Percentiles rank a stretch among this genome's conserved stretches.
Conservation (phyloP, 2,113 vertebrate species). For the Rhadina sibilatrix region DNA sequence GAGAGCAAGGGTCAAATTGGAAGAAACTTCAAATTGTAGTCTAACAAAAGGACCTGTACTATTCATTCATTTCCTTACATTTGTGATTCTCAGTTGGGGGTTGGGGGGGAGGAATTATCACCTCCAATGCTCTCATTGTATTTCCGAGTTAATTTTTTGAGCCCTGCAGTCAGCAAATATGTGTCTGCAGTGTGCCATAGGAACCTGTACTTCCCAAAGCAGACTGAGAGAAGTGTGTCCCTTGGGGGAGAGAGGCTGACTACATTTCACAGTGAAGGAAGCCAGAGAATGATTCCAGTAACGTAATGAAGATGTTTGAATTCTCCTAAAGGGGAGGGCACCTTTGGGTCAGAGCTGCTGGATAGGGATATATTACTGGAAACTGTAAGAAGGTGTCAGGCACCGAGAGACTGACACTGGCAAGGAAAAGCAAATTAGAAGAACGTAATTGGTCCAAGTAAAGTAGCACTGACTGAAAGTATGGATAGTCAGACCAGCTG, state of each 20-base stretch:
- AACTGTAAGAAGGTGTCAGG: not conserved
- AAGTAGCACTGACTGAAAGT: not conserved
- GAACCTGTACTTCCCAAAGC: not conserved
- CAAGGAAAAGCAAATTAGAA: not conserved
- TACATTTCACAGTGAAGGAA: not conserved
- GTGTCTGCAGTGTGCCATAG: not conserved
- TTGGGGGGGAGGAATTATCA: not conserved
- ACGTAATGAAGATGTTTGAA: not conserved
- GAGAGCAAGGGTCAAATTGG: not conserved
- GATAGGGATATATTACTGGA: not conserved
- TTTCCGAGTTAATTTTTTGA: not conserved
- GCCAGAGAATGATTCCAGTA: not conserved
- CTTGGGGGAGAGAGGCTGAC: not conserved
- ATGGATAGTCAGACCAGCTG: not conserved
- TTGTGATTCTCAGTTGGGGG: not conserved
- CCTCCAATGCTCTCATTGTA: not conserved
- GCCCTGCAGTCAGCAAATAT: rapidly evolving
- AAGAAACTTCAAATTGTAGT: not conserved
- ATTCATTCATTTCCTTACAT: not conserved
- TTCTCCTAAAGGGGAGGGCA: not conserved
- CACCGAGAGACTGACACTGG: not conserved
- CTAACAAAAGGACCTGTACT: not conserved
- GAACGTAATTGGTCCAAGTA: not conserved
- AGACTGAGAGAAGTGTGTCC: not conserved
- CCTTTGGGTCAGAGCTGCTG: not conserved